Percentiles rank a stretch among this genome's conserved stretches.
These are phyloP conservation scores for Patiria pectinifera DNA, from an alignment of 53 echinoderm and acorn worm species.

Conservation along the genomic window DNA sequence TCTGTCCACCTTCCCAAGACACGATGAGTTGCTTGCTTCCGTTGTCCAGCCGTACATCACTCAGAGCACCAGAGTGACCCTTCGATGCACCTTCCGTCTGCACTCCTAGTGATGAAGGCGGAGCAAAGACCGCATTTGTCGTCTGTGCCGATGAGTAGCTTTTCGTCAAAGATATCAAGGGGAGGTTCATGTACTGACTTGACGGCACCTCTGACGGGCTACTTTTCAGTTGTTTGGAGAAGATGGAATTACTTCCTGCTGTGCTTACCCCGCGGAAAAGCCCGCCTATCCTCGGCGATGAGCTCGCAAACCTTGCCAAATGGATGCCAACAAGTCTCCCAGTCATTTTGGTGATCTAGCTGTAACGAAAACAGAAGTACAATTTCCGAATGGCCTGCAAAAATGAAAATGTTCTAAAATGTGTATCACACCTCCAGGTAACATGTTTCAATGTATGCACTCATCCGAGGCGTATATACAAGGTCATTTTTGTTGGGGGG, in stretches of 20 bases:
- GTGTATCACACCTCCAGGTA: too few relatives aligned
- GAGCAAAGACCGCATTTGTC: background rate
- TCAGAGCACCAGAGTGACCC: background rate
- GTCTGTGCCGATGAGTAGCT: background rate
- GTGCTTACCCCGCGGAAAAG: background rate
- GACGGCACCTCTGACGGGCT: background rate
- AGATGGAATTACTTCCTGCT: background rate
- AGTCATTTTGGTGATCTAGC: background rate
- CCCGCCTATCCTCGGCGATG: background rate
- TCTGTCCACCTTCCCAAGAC: slow-evolving; percentile 62
- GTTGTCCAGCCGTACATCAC: background rate
- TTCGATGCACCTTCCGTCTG: background rate
- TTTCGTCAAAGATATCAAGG: background rate
- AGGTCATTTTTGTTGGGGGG: too few relatives aligned
- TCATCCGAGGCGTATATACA: too few relatives aligned
- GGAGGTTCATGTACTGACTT: background rate
- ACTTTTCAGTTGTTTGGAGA: background rate
- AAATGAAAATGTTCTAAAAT: background rate
- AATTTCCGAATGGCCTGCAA: background rate
- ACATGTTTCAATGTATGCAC: too few relatives aligned
- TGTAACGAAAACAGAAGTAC: background rate
- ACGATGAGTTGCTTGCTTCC: slow-evolving; percentile 20
- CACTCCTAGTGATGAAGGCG: background rate
- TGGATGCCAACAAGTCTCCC: background rate
- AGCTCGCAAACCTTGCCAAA: background rate